phyloP scores from a whole-genome alignment of 2,113 vertebrate species.

The Eretmochelys imbricata region DNA sequence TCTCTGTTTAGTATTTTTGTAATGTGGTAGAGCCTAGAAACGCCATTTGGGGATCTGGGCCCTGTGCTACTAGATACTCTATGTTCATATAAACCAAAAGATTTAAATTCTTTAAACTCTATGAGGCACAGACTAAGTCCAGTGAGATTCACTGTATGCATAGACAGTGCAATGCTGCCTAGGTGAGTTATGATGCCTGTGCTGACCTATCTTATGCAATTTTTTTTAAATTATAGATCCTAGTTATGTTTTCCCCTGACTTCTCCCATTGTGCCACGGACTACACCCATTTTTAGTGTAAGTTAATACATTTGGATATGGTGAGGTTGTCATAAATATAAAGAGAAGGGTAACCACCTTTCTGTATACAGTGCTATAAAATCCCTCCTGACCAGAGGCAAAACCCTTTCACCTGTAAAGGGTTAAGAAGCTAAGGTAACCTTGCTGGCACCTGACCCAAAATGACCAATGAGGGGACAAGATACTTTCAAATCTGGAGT shows the following conservation, averaged over 20 bases:
- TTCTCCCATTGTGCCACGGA: background rate
- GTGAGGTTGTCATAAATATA: accelerated
- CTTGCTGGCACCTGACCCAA: too few relatives aligned
- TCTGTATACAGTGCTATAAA: too few relatives aligned
- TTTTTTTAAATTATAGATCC: background rate
- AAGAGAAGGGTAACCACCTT: too few relatives aligned
- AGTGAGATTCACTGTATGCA: background rate
- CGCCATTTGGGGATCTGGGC: background rate
- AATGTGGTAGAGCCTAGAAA: background rate
- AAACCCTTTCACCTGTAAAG: too few relatives aligned
- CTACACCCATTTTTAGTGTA: background rate
- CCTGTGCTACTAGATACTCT: background rate
- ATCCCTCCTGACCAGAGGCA: too few relatives aligned
- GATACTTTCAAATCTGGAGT: too few relatives aligned
- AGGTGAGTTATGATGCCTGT: background rate
- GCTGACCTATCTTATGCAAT: background rate
- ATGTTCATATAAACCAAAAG: background rate
- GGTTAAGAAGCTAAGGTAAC: too few relatives aligned
- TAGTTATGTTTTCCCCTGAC: background rate
- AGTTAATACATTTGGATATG: background rate
- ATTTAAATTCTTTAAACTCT: background rate
- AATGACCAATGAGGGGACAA: too few relatives aligned
- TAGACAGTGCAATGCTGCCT: background rate
- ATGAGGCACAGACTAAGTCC: background rate
- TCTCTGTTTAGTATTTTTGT: background rate